Evolutionary conservation across 2,113 vertebrate genomes (phyloP), one percentile per base, ranked within the genome.

Genomic region (Percopsis transmontana): DNA sequence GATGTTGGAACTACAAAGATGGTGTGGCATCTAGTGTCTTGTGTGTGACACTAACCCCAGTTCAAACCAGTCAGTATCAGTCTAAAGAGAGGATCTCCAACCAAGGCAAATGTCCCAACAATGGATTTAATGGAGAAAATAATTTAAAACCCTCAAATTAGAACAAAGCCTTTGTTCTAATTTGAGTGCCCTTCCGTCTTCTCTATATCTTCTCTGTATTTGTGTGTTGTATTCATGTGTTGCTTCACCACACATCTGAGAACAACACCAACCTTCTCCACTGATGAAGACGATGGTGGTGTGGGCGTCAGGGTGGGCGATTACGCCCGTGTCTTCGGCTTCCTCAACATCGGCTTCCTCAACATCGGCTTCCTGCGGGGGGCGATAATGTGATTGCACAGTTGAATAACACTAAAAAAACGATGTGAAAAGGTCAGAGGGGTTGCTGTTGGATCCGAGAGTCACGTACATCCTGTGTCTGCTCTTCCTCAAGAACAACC

Each of bases 271-370:
- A 93, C 92, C 92, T 90, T 93, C 91, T 63, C 91, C 92, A 1
- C 88, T 89, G 3, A 74, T 76, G 65, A 93, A 93, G 73, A 92
- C 16, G 67, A 93, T 92, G 65, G 91, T 93, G 0, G 91, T 92
- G 81, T 93, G 91, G 11, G 89, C 90, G 48, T 93, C 91, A 5
- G 91, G 68, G 70, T 92, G 90, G 72, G 88, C 88, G 0, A 68
- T 72, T 16, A 90, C 87, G 44, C 90, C 89, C 0, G 68, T 62
- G 0, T 16, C 70, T 62, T 85, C 78, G 0, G 83, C 4, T 11
- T 92, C 79, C 44, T 80, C 74, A 24, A n/a, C n/a, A n/a, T n/a
- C n/a, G n/a, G 83, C 76, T 42, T 21, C 68, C 0, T 91, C 89
- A 20, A 87, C 89, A 0, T 89, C 86, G 3, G 67, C 70, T 8